Evolutionary conservation across 2,797 vertebrate species (phyloP).

Genomic region (Bovichtus variegatus): DNA sequence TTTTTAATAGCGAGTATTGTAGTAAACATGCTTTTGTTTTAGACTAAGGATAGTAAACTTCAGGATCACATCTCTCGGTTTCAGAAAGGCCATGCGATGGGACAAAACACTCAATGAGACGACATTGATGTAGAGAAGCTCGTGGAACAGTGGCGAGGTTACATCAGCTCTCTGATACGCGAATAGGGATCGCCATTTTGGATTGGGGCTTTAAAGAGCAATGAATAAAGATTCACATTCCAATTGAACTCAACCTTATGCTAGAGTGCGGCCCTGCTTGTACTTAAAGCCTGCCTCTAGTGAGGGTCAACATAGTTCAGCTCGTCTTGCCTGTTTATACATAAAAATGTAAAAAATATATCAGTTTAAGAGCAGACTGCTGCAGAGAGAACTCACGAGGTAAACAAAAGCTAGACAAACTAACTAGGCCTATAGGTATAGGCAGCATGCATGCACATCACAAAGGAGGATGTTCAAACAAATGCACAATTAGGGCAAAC

Average conservation of each 20-base stretch:
- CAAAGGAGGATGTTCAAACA: slow-evolving; percentile 77
- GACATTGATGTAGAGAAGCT: background rate
- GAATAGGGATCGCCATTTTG: background rate
- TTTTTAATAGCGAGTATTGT: background rate
- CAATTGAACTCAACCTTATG: slow-evolving; percentile 46
- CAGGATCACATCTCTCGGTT: background rate
- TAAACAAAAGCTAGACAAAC: slow-evolving; percentile 76
- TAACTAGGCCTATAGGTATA: slow-evolving; percentile 79
- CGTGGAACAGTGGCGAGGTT: background rate
- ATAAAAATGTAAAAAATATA: slow-evolving; percentile 48
- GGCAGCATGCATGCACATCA: slow-evolving; percentile 85
- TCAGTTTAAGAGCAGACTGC: slow-evolving; percentile 55
- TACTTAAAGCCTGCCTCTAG: slow-evolving; percentile 23
- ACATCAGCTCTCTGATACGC: background rate
- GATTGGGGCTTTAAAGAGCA: slow-evolving; percentile 61
- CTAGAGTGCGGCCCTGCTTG: slow-evolving; percentile 27
- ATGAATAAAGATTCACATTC: slow-evolving; percentile 49
- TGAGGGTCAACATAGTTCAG: slow-evolving; percentile 44
- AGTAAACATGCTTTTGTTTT: background rate
- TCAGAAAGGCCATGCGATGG: background rate
- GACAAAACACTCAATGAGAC: background rate
- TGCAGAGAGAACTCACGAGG: slow-evolving; percentile 62
- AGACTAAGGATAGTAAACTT: background rate
- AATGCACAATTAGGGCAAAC: slow-evolving; percentile 82
- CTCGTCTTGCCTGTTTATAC: slow-evolving; percentile 42